Conservation (phyloP, 1,140 invertebrate species). For the Procambarus virginalis region DNA sequence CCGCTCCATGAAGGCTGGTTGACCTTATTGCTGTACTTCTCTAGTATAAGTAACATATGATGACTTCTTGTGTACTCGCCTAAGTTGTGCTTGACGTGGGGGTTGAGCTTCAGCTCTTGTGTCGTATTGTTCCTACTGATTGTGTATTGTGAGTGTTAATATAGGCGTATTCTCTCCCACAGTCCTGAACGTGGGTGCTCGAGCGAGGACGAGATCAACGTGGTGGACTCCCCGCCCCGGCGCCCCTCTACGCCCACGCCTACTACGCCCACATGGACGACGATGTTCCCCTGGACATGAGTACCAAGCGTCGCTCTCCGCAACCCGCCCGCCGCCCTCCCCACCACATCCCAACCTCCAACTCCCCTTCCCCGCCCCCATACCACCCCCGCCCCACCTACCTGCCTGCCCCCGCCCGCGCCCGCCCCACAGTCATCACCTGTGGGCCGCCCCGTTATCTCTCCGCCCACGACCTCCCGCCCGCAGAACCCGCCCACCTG, state of each 20-base stretch:
- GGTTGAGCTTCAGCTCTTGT: no score
- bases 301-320: constrained; percentile 30
- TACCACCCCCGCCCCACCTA: constrained; percentile 50
- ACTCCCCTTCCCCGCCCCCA: constrained; percentile 45
- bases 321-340: neutral
- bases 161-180: neutral
- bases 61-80: no score
- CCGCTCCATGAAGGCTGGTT: no score
- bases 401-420: constrained; percentile 42
- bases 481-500: constrained; percentile 29
- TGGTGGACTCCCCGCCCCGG: constrained; percentile 57
- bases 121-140: no score
- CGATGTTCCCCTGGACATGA: constrained; percentile 55
- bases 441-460: constrained; percentile 42
- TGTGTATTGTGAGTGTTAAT: no score
- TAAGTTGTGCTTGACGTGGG: no score
- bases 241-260: constrained; percentile 28
- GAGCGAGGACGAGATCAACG: constrained; percentile 66
- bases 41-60: no score
- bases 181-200: constrained; percentile 53
- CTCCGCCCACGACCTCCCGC: constrained; percentile 36
- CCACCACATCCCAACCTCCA: constrained; percentile 23
- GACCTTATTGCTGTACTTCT: no score
- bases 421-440: constrained; percentile 53
- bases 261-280: constrained; percentile 14